Evolutionary conservation across 2,888 invertebrate species (phyloP), one percentile per base, ranked within the genome.

Genomic region (Sinentomon sp.): DNA sequence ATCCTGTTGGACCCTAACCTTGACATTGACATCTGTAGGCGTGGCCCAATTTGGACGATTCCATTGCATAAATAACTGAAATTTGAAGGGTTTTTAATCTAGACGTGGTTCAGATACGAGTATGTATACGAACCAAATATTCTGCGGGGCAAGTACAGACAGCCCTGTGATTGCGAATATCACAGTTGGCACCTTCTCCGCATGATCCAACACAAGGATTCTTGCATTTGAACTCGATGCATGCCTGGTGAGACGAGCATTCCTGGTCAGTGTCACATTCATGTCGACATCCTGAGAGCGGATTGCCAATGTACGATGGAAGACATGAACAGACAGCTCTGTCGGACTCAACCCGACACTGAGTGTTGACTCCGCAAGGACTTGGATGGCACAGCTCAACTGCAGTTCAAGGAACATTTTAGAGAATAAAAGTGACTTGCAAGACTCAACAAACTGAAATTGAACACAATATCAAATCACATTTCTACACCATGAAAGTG

Each of bases 261-360:
- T 48, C 45, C 20, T 33, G 32, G 32, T 46, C 44, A n/a, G 40
- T 34, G 23, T 45, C 45, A 22, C 48, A 49, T 36, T 49, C 48
- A 16, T 43, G 44, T 19, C 44, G 33, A 50, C 80, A 80, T 42
- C 63, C 62, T 2, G 61, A 57, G 37, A 75, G 54, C 1, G 80
- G 76, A 53, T 78, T 76, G 19, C 78, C 80, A 41, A 68, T 68
- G 51, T 76, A 66, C 2, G 76, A 70, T 7, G 73, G 66, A 40
- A 74, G 58, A 45, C 76, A 77, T 17, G 74, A 72, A 48, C 77
- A 77, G 5, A 76, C 74, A 1, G 76, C 72, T 32, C 75, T 59
- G 39, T 71, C 72, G 40, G 66, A 68, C 26, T 68, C 57, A 7
- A 75, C 73, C 47, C 73, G 70, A 50, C 80, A 80, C 32, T 70